Base-by-base conservation (phyloP, 2,113 vertebrate genomes). In the Neotoma lepida region DNA sequence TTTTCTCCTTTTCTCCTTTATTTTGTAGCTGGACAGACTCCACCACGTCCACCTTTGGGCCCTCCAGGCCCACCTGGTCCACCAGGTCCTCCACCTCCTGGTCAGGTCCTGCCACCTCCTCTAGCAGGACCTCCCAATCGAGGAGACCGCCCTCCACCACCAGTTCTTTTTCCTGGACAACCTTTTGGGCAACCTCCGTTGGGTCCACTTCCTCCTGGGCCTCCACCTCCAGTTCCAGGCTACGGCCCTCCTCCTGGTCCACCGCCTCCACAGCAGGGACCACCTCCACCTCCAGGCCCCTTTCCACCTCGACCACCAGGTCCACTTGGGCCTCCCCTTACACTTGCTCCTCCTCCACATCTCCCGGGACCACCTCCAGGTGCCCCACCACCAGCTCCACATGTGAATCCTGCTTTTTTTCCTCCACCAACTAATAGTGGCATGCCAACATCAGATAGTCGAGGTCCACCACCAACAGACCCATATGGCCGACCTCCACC, bases 361-460 rank as follows among this genome's bases (percentile, higher is more conserved):
- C 98, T 99, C 98, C 98, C 99, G 84, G 99, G 99, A 86, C 99
- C 99, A 73, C 99, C 99, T 12, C 99, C 99, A 89, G 99, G 99
- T 97, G 99, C 99, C 85, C 99, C 99, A 13, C 99, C 99, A 73
- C 99, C 99, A 4, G 99, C 99, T 90, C 99, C 99, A 58, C 99
- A 99, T 89, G 99, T 99, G 97, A 99, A 99, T 98, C 99, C 99
- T 33, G 99, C 99, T 95, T 99, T 99, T 98, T 99, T 99, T 96
- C 99, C 99, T 94, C 99, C 99, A 64, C 99, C 99, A 88, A 99
- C 99, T 94, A 99, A 99, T 98, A 99, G 99, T 96, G 99, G 98
- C 96, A 99, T 99, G 98, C 99, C 99, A 90, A 98, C 99, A 89
- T 99, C 99, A 71, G 99, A 99, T 97, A 99, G 98, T 89, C 98